Base-by-base conservation (phyloP, 2,113 vertebrate genomes). In the Chaetorhynchus papuensis region DNA sequence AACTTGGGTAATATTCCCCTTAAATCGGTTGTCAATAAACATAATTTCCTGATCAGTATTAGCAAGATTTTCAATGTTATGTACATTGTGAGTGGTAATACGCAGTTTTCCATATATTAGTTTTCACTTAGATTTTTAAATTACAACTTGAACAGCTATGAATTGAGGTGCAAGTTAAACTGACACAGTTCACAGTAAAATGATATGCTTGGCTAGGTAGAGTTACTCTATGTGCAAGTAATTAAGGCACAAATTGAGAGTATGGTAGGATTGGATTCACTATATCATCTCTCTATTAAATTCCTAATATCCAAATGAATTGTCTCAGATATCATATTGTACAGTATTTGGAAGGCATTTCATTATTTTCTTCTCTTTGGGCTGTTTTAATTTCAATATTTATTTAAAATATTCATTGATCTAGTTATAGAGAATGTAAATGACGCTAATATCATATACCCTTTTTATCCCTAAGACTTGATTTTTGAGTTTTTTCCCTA, bases 381-480 rank as follows among this genome's bases (percentile, higher is more conserved):
- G 10, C 6, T 42, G 3, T 18, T 93, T 87, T 49, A 49, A 59
- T 50, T 89, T 89, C 72, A 49, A 50, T 59, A 71, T n/a, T 64
- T 75, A 28, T 9, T 68, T 68, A 31, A 83, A 68, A 57, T 83
- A 76, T 45, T 68, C 1, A 71, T 41, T 4, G 6, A 37, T 13
- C 1, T 63, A 41, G 9, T 68, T 22, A 87, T 80, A 89, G 13
- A 75, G 28, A 76, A 76, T 59, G 22, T 4, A 87, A 80, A 79
- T 63, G 0, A 79, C 45, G 28, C 6, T 37, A 75, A 66, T 28
- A 33, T 21, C 3, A n/a, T 11, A 23, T 4, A 30, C 21, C 1
- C 0, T 44, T 33, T 54, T 26, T 60, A 28, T 3, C 2, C 2
- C 15, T 41, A 60, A 56, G 24, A 47, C 15, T 30, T 61, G 3